Base-by-base conservation (phyloP, 2,797 vertebrate genomes). In the Decapterus maruadsi region DNA sequence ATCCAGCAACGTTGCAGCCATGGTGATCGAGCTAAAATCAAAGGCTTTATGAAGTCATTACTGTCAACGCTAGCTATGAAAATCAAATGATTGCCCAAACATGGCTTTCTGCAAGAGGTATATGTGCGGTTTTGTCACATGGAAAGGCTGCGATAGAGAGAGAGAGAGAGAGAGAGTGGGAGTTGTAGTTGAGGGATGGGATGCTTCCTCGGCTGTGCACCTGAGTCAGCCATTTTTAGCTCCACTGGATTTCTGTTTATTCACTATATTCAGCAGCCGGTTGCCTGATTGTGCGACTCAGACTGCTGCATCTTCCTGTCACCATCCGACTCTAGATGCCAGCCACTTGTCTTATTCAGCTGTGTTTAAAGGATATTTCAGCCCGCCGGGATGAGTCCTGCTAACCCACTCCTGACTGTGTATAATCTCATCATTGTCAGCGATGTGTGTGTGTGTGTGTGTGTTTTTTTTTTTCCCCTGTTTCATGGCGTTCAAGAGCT, bases 201-300 rank as follows among this genome's bases (percentile, higher is more conserved):
- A 51, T 29, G 65, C 66, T 72, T 77, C 73, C 68, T 70, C 61
- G 64, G 58, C 80, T 46, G 31, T 48, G 61, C 59, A 82, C 79
- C 85, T 93, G 90, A 93, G 78, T 92, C 90, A 93, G 87, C 86
- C 88, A 86, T 91, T 93, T 91, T 88, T 85, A 85, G 65, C 66
- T 51, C 19, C 0, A 70, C 59, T 58, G 77, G 66, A 88, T 88
- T 87, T 86, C 57, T 89, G 79, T 85, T 92, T 86, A 79, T 89
- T 87, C 84, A 71, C 78, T 60, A 29, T 40, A 54, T 78, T 85
- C 71, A 80, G 58, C 86, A 80, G 80, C 67, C 20, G 46, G 45
- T 78, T 78, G 70, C 48, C 51, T 82, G 53, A 58, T 70, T 74
- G 78, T 77, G 61, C 72, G 72, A 63, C 69, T 84, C 50, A 73